A percentile compares a stretch with the other conserved stretches of the same genome.
Conservation (phyloP, 2,113 vertebrate genomes). For the Monopterus albus region DNA sequence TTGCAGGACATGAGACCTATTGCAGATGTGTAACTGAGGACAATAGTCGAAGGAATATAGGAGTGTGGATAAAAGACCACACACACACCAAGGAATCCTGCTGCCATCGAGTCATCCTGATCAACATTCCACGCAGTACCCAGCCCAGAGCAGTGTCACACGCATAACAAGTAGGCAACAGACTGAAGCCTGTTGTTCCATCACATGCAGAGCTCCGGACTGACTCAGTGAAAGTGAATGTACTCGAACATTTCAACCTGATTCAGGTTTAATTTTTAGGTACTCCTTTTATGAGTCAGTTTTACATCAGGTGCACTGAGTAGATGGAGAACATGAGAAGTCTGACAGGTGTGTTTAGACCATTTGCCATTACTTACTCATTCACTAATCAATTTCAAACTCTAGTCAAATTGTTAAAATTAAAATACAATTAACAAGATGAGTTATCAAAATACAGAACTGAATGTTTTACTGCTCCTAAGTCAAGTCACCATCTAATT, state of each 20-base stretch:
- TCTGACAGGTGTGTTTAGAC: too few relatives aligned
- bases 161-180: constrained; percentile 60
- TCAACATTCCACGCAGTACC: constrained; percentile 67
- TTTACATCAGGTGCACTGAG: too few relatives aligned
- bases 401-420: too few relatives aligned
- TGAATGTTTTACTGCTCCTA: too few relatives aligned
- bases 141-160: constrained; percentile 30
- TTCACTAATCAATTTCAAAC: too few relatives aligned
- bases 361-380: too few relatives aligned
- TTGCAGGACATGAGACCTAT: neutral
- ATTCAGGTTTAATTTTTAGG: too few relatives aligned
- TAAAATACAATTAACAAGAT: too few relatives aligned
- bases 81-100: constrained; percentile 63
- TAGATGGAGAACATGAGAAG: too few relatives aligned
- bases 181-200: constrained; percentile 41
- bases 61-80: constrained; percentile 69
- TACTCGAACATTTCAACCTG: constrained; percentile 5
- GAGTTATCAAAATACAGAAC: too few relatives aligned
- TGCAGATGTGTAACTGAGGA: constrained; percentile 7
- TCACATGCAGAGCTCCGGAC: neutral
- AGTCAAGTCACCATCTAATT: too few relatives aligned
- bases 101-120: constrained; percentile 56
- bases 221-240: constrained; percentile 13
- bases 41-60: constrained; percentile 29
- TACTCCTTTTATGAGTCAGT: too few relatives aligned